Percentiles rank a stretch among this genome's conserved stretches.
Conservation (phyloP, 2,888 invertebrate species). For the Cremastinae sp. region DNA sequence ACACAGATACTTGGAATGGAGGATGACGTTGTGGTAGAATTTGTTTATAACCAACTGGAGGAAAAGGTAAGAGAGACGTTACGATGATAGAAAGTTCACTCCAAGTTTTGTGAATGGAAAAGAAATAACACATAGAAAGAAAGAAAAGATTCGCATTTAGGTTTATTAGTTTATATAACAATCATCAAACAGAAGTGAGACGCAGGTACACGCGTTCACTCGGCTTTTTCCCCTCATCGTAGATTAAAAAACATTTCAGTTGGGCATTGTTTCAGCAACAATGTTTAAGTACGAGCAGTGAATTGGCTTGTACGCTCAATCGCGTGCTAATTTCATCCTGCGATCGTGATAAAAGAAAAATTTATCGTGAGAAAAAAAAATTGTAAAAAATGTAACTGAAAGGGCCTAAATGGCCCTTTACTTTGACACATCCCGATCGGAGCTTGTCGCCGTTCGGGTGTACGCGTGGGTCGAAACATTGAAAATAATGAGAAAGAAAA, state of each 20-base stretch:
- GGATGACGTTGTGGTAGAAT: conserved; percentile 99
- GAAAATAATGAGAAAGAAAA: conserved; percentile 34
- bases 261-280: conserved; percentile 78
- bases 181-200: conserved; percentile 62
- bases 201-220: conserved; percentile 73
- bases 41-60: conserved; percentile 99
- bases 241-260: conserved; percentile 70
- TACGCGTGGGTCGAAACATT: conserved; percentile 16
- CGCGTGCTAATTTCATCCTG: conserved; percentile 32
- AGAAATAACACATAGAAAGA: conserved; percentile 41
- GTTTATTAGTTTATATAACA: conserved; percentile 58
- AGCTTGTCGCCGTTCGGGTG: conserved; percentile 13
- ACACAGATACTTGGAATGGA: conserved; percentile 98
- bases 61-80: conserved; percentile 86
- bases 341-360: conserved; percentile 30
- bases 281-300: conserved; percentile 42
- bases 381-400: conserved; percentile 14
- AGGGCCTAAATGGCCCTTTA: conserved; percentile 47
- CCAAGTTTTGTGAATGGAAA: conserved; percentile 64
- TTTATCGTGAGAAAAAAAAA: not conserved
- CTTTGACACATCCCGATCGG: conserved; percentile 38
- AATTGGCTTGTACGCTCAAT: conserved; percentile 41
- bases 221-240: conserved; percentile 80
- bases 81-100: conserved; percentile 33
- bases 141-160: conserved; percentile 48